Evolutionary conservation across 2,888 invertebrate genomes (phyloP), one percentile per base, ranked within the genome.

Genomic region (Thumatha senex): DNA sequence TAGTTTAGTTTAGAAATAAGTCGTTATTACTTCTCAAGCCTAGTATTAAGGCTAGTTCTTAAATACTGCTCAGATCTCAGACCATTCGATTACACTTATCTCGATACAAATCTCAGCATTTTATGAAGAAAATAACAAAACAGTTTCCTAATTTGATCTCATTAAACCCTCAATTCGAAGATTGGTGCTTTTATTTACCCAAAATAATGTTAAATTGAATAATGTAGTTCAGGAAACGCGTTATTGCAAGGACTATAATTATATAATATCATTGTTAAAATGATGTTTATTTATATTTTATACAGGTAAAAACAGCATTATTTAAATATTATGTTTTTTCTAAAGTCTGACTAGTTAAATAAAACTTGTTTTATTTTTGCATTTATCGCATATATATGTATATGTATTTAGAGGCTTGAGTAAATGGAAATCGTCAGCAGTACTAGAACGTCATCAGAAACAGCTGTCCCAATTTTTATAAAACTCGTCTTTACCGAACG

Each of bases 121-220:
- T 24, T 2, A 31, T 31, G 9, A 31, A 31, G 1, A 50, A 50
- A 67, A 73, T 65, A 24, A 63, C 60, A 56, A 55, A 68, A 63
- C 72, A 5, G 11, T 76, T 74, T 80, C 80, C 78, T 81, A 80
- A 61, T 66, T 74, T 86, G 86, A 87, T 87, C 86, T 86, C 86
- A 85, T 71, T 64, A 63, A 70, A 66, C 2, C 71, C 5, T 5
- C 2, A 24, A 24, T 24, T 24, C 18, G 18, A 70, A 69, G 64
- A 63, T 70, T 63, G 86, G 85, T 86, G 83, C 84, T 85, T 80
- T 24, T 63, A 58, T 58, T 68, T 67, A 64, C 60, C 44, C 63
- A 52, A 62, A 51, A 34, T 53, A 61, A 48, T 59, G 60, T 56
- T 43, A 56, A 64, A 56, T 56, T 50, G 40, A 47, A 62, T 46